These are phyloP conservation scores for Lithophane ornitopus DNA, from an alignment of 2,888 invertebrate species.

Conservation along the genomic window DNA sequence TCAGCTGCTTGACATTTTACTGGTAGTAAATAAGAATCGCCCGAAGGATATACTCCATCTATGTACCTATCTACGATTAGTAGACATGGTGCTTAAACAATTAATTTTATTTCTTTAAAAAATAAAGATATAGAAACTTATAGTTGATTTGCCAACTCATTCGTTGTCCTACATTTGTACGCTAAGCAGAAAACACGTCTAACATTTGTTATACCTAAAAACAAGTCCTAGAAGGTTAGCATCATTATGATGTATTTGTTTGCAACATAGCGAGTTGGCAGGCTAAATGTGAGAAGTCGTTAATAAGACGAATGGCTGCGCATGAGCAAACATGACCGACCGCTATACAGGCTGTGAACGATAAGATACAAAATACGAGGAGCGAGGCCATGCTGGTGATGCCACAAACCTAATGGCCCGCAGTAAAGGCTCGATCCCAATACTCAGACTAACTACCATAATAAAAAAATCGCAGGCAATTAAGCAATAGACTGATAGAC, in stretches of 20 bases:
- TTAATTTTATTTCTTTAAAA: not conserved
- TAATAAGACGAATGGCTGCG: conserved; percentile 71
- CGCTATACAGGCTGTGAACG: conserved; percentile 62
- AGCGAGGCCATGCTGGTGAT: conserved; percentile 32
- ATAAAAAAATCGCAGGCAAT: conserved; percentile 59
- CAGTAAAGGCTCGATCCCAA: conserved; percentile 51
- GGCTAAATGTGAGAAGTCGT: conserved; percentile 79
- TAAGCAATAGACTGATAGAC: conserved; percentile 53
- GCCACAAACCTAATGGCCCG: conserved; percentile 50
- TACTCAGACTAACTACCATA: conserved; percentile 35
- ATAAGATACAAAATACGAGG: conserved; percentile 35
- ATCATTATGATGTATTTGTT: conserved; percentile 58
- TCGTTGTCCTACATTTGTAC: not conserved
- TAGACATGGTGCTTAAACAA: not conserved
- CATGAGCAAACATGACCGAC: conserved; percentile 66
- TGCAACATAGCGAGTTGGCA: conserved; percentile 60
- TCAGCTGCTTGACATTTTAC: conserved; percentile 22
- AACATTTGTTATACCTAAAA: conserved; percentile 27
- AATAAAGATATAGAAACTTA: too few relatives aligned
- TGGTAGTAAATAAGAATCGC: conserved; percentile 22
- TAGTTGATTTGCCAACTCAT: not conserved
- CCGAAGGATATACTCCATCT: conserved; percentile 10
- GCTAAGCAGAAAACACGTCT: not conserved
- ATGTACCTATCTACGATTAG: not conserved
- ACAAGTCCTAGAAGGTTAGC: conserved; percentile 23